Base-by-base conservation (phyloP, 2,888 invertebrate species). In the Eremobia ochroleuca region DNA sequence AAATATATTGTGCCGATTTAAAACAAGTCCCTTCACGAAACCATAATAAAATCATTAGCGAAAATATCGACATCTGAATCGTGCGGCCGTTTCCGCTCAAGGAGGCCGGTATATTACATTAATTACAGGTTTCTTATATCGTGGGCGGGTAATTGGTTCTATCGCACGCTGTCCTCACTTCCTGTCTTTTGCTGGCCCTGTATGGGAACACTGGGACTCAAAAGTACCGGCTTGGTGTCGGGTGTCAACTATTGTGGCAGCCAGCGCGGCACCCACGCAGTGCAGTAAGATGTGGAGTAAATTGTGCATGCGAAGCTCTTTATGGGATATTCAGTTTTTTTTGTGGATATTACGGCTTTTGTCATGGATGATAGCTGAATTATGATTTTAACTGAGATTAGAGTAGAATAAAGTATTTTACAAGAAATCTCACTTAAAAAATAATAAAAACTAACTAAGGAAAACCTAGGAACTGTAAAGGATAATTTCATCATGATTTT, bases 121-220 rank as follows among this genome's bases (percentile, higher is more conserved):
- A 97, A 96, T 97, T 96, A 93, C 95, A 86, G 96, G 96, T 96
- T 96, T 96, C 96, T 90, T 89, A 93, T 97, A 90, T 92, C 97
- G 95, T 94, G 94, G 96, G 97, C 96, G 97, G 94, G 94, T 94
- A 95, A 96, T 96, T 96, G 95, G 96, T 93, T 94, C 92, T 94
- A 95, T 96, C 94, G 94, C 91, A 91, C 93, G 93, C 92, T 95
- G 94, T 96, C 94, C 94, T 94, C 92, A 95, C 96, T 96, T 96
- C 96, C 97, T 96, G 97, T 94, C 95, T 95, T 96, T 96, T 95
- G 79, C 90, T 92, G 92, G 91, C 71, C 71, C 84, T 85, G 85
- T 91, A 92, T 93, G 90, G 91, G 91, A 91, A 89, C 81, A 85
- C 76, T 91, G 70, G 59, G 86, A 88, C 91, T 92, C 92, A 93